Evolutionary conservation across 64 coral and sea anemone species (phyloP).

Genomic region (Porites australiensis): DNA sequence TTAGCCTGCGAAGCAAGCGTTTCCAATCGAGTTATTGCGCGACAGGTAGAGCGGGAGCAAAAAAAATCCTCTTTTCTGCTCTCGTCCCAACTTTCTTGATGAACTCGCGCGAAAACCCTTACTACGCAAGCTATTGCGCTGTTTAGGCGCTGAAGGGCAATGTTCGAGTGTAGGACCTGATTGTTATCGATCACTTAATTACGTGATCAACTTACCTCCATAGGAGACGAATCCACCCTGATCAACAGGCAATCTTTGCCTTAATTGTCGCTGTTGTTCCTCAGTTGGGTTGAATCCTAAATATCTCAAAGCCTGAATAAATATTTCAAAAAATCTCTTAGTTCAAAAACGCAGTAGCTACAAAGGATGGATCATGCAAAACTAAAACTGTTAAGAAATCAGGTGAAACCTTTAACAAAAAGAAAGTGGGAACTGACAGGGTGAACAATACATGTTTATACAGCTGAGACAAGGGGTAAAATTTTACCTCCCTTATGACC

Average conservation of each 20-base stretch:
- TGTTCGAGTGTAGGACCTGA: no score
- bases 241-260: constrained; percentile 78
- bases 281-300: constrained; percentile 87
- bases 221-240: constrained; percentile 84
- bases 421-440: background rate
- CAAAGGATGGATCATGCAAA: background rate
- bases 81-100: no score
- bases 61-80: no score
- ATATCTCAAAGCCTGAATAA: constrained; percentile 87
- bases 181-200: no score
- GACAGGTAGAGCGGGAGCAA: no score
- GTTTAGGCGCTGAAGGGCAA: no score
- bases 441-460: constrained; percentile 13
- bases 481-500: no score
- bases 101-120: no score
- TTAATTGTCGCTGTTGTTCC: constrained; percentile 79
- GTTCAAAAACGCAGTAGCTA: background rate
- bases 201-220: constrained; percentile 62
- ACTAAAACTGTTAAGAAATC: background rate
- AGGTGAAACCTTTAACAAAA: background rate
- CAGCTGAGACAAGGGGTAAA: constrained; percentile 10
- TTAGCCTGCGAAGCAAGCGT: no score
- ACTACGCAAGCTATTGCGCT: no score
- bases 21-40: no score
- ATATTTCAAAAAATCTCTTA: background rate